Conservation (phyloP, 2,888 invertebrate species). For the Archaeoteleia sp. region DNA sequence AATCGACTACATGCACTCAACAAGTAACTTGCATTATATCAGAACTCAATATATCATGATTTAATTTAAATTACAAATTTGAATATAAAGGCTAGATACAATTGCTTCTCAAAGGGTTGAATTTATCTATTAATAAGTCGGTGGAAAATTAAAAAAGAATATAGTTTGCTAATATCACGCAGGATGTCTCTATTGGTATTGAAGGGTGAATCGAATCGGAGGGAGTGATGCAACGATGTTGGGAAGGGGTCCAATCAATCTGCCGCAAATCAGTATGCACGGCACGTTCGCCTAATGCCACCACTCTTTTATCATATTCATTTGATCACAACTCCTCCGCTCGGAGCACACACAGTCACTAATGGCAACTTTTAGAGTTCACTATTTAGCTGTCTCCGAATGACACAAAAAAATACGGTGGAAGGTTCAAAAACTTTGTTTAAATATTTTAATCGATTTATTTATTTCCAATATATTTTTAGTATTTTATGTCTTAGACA, state of each 20-base stretch:
- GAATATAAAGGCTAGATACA: constrained; percentile 1
- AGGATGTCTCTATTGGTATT: constrained; percentile 20
- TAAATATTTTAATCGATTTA: no score
- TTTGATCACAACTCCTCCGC: constrained; percentile 68
- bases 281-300: constrained; percentile 74
- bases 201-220: constrained; percentile 45
- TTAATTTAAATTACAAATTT: constrained; percentile 9
- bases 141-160: constrained; percentile 34
- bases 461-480: no score
- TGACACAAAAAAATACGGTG: not conserved
- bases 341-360: constrained; percentile 66
- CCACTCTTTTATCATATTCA: constrained; percentile 75
- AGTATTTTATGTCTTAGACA: no score
- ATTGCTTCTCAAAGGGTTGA: not conserved
- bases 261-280: constrained; percentile 75
- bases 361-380: constrained; percentile 70
- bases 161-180: constrained; percentile 29
- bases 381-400: constrained; percentile 26
- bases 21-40: no score
- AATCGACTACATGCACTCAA: no score
- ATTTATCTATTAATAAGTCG: not conserved
- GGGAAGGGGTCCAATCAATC: constrained; percentile 74
- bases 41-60: no score
- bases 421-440: no score
- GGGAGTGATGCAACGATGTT: constrained; percentile 59